Percentiles rank a stretch among this genome's conserved stretches.
These are phyloP conservation scores for Megaceryle alcyon DNA, from an alignment of 2,797 vertebrate genomes.

Conservation along the genomic window DNA sequence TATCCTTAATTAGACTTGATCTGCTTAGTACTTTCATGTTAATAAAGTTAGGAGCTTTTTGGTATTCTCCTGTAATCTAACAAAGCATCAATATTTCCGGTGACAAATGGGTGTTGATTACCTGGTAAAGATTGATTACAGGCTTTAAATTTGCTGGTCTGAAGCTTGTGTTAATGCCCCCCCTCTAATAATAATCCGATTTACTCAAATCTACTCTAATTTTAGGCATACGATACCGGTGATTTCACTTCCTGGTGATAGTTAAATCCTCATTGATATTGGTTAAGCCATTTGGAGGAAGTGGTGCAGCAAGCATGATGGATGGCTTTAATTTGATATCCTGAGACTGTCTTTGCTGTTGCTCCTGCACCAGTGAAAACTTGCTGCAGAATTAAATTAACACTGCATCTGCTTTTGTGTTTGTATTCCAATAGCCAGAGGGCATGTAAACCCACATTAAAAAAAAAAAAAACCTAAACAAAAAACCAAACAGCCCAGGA, in stretches of 20 bases:
- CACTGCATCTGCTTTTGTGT: conserved; percentile 69
- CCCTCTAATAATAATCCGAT: conserved; percentile 56
- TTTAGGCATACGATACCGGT: conserved; percentile 48
- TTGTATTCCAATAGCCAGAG: conserved; percentile 56
- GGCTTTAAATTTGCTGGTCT: conserved; percentile 45
- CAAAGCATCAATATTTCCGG: conserved; percentile 46
- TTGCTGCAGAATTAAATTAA: conserved; percentile 80
- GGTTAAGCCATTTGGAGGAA: conserved; percentile 64
- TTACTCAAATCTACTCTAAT: conserved; percentile 72
- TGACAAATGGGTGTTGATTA: conserved; percentile 60
- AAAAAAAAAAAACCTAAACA: not conserved
- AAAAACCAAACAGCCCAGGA: not conserved
- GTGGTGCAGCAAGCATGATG: conserved; percentile 74
- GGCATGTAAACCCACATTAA: conserved; percentile 19
- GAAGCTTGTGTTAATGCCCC: conserved; percentile 10
- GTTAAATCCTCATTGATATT: conserved; percentile 72
- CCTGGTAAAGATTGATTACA: conserved; percentile 45
- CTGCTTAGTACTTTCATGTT: conserved; percentile 38
- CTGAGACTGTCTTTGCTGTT: conserved; percentile 75
- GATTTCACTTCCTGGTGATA: conserved; percentile 57
- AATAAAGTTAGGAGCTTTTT: conserved; percentile 43
- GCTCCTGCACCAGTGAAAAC: conserved; percentile 66
- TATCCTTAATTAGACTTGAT: conserved; percentile 50
- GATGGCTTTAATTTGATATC: conserved; percentile 82
- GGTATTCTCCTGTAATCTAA: conserved; percentile 26